Base-by-base conservation (phyloP, 2,113 vertebrate genomes). In the Cichladusa arquata region DNA sequence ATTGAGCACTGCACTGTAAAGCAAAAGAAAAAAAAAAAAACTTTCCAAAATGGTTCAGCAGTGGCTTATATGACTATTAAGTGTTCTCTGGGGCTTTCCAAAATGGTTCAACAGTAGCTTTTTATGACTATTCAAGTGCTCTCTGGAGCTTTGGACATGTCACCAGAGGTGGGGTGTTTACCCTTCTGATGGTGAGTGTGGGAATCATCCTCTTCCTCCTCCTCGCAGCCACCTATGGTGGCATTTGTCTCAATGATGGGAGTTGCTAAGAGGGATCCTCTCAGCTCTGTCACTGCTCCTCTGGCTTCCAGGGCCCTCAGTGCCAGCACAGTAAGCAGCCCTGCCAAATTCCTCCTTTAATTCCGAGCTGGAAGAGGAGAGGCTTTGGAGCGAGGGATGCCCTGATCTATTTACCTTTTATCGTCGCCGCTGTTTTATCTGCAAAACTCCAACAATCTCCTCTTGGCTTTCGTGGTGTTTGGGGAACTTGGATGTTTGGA, bases 291-390 rank as follows among this genome's bases (percentile, higher is more conserved):
- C 97, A 80, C 54, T 99, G 98, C 92, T 96, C 98, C 40, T 48
- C 93, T 2, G 98, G 98, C 6, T 99, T 99, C 96, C 98, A 96
- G 12, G 98, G 99, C 4, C 97, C 99, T 69, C 98, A 96, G 97
- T 99, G 99, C 73, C 98, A 99, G 96, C 98, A 98, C 0, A 98
- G 98, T 98, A 92, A 98, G 98, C 97, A 50, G 20, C 7, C 47
- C 48, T 22, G 12, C 9, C 48, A 11, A 50, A 29, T 18, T 28
- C 89, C 20, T 42, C 78, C 70, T 58, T 38, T 28, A 4, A 47
- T 38, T 48, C 36, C 4, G 5, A 67, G 45, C 20, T 16, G 3
- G 66, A 88, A 66, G 28, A 11, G 9, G 34, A 62, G 56, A 62
- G 51, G 60, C 44, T 56, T 25, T 58, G 61, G 66, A 31, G 12